A percentile compares a stretch with the other conserved stretches of the same genome.
These are phyloP conservation scores for Mus musculus DNA, from an alignment of 2,113 vertebrate species.

Conservation along the genomic window GRCm39 chr4:39543501-39544000, in stretches of 20 bases:
- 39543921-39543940: background rate
- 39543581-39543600: too few relatives aligned
- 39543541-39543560: background rate
- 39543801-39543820: background rate
- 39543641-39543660: background rate
- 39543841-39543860: background rate
- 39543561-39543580: background rate
- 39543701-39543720: background rate
- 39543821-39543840: background rate
- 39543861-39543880: background rate
- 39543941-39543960: background rate
- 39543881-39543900: background rate
- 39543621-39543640: background rate
- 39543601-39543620: background rate
- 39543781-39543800: background rate
- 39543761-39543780: background rate
- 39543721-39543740: background rate
- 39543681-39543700: background rate
- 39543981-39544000: too few relatives aligned
- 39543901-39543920: background rate
- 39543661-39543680: background rate
- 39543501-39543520: background rate
- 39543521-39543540: background rate
- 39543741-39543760: background rate
- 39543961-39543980: background rate